Conservation (phyloP, 2,888 invertebrate species). For the Globia sparganii region DNA sequence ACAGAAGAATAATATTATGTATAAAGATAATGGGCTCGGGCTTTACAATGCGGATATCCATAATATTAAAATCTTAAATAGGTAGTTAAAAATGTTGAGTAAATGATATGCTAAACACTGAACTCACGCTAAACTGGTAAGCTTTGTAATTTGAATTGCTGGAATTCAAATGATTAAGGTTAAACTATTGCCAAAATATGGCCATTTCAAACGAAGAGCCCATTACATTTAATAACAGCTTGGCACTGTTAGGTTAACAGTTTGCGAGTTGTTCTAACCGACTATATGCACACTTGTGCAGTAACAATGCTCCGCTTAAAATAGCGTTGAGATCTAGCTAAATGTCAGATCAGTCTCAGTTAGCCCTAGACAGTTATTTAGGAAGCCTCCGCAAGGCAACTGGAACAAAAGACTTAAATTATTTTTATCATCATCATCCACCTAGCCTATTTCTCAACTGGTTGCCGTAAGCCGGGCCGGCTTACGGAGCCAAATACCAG, state of each 20-base stretch:
- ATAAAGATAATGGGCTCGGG: not conserved
- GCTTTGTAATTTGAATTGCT: conserved; percentile 22
- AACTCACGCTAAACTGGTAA: conserved; percentile 19
- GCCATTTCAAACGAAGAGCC: conserved; percentile 19
- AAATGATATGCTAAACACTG: not conserved
- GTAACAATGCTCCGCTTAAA: conserved; percentile 17
- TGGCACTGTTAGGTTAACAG: not conserved
- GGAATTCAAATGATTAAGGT: not conserved
- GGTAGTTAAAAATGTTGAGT: not conserved
- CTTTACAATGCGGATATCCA: not conserved
- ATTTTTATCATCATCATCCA: not conserved
- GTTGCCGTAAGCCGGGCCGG: not conserved
- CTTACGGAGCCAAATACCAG: not conserved
- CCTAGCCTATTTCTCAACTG: not conserved
- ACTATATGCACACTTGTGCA: not conserved
- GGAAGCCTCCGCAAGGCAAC: not conserved
- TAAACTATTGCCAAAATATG: conserved; percentile 27
- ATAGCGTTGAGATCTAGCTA: conserved; percentile 22
- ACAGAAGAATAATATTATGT: too few relatives aligned
- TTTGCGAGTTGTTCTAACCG: not conserved
- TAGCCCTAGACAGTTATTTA: not conserved
- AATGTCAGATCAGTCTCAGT: not conserved
- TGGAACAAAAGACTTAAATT: not conserved
- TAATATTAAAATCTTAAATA: not conserved
- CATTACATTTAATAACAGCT: conserved; percentile 37